A percentile compares a stretch with the other conserved stretches of the same genome.
Conservation (phyloP, 2,797 vertebrate species). For the Mus caroli region DNA sequence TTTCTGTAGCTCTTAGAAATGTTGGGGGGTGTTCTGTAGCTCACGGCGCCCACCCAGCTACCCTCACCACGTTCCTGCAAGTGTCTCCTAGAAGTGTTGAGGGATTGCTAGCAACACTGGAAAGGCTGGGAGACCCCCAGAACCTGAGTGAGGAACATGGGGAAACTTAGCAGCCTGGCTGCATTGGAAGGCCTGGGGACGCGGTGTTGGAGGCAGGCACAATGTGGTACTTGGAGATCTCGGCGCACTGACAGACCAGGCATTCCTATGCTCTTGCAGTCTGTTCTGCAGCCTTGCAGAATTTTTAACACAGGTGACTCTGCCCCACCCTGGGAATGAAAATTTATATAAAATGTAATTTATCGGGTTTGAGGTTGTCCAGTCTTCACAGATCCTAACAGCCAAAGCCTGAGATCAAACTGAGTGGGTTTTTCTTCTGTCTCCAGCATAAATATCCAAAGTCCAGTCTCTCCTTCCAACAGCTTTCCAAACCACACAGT, state of each 20-base stretch:
- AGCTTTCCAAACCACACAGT: conserved; percentile 9
- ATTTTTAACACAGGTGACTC: neutral
- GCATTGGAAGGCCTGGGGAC: neutral
- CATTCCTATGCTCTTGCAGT: neutral
- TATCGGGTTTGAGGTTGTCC: conserved; percentile 11
- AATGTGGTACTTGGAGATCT: neutral
- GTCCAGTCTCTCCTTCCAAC: neutral
- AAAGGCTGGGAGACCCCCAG: neutral
- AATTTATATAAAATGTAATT: neutral
- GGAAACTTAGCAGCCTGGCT: neutral
- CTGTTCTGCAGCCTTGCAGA: neutral
- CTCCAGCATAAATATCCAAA: neutral
- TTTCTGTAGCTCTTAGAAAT: neutral
- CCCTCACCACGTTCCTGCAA: no score
- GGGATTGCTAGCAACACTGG: neutral
- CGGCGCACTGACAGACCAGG: no score
- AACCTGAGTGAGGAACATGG: no score
- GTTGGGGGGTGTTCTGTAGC: neutral
- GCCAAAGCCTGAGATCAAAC: conserved; percentile 12
- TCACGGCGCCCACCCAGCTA: neutral
- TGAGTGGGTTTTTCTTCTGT: conserved; percentile 69
- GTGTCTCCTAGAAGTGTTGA: no score
- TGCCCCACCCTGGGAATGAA: neutral
- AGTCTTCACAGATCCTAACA: neutral
- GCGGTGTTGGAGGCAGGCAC: no score